Base-by-base conservation (phyloP, 2,888 invertebrate genomes). In the Hirtodrosophila duncani region DNA sequence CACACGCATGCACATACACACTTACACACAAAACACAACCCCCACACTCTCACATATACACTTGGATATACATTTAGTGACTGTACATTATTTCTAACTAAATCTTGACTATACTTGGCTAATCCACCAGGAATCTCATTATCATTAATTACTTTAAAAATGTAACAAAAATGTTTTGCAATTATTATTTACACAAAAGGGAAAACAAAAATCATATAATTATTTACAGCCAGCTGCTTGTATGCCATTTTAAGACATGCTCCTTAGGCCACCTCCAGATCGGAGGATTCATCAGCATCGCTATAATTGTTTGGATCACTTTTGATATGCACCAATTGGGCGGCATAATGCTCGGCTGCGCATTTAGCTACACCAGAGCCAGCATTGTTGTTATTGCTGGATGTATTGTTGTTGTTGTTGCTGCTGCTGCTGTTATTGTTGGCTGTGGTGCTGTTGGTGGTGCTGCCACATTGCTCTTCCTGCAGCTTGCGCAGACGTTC, bases 401-500 rank as follows among this genome's bases (percentile, higher is more conserved):
- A 26, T 13, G 86, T 86, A 16, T 13, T 55, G 23, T 9, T 48
- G 37, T 20, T 52, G 49, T 8, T 50, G 50, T 23, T 64, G 44
- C 11, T 52, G 38, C 6, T 59, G 33, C 1, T 36, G 36, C 21
- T 53, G 43, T 13, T 57, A 42, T 9, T 43, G 37, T 9, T 59
- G 41, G 11, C 41, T 33, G 5, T 42, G 48, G 7, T 45, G 42
- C 21, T 52, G 56, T 27, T 63, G 49, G 70, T 67, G 31, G 64
- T 77, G 42, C 81, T 82, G 51, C 71, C 78, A 31, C 85, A 85
- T 59, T 93, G 90, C 84, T 95, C 95, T 86, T 95, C 92, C 83
- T 94, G 94, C 57, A 95, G 86, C 87, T 94, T 94, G 52, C 95
- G 90, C 69, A 94, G 88, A 52, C 94, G 88, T 87, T 94, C 93